Base-by-base conservation (phyloP, 2,797 vertebrate species). In the Bufotes viridis region DNA sequence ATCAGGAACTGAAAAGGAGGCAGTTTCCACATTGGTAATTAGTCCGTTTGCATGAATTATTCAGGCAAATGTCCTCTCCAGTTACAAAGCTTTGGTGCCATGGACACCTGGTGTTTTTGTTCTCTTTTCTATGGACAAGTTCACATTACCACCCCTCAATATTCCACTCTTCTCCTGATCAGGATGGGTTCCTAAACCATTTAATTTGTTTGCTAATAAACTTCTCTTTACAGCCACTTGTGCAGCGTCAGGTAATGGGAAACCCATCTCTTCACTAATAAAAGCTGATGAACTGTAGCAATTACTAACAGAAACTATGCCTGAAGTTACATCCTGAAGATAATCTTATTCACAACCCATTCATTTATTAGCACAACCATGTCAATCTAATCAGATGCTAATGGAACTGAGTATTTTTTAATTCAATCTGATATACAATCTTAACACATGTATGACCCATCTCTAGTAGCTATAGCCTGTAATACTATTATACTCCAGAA, bases 181-280 rank as follows among this genome's bases (percentile, higher is more conserved):
- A 85, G 88, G 90, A 85, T 63, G 57, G 63, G 86, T 89, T 86
- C 85, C 90, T 92, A 91, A 94, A 93, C 92, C 91, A 92, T 93
- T 93, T 93, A 92, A 92, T 92, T 84, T 92, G 91, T 93, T 94
- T 93, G 90, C 91, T 92, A 92, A 92, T 92, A 93, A 85, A 92
- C 70, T 87, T 91, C 63, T 89, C 88, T 90, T 69, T 1, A 0
- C 74, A 89, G 90, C 90, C 90, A 90, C 90, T 90, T 92, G 29
- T 60, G 26, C 91, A 81, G 88, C 84, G 78, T 80, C 92, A 88
- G 49, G 90, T 89, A n/a, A 14, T 82, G 75, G 87, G 87, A 91
- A 90, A 92, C 91, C 84, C 90, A 90, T 87, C 90, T 80, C 72
- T 82, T 89, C 87, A 78, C 42, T 85, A 91, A 92, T 88, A 92